A percentile compares a stretch with the other conserved stretches of the same genome.
phyloP scores from a whole-genome alignment of 1,140 invertebrate species.

The Sycophila sp. region DNA sequence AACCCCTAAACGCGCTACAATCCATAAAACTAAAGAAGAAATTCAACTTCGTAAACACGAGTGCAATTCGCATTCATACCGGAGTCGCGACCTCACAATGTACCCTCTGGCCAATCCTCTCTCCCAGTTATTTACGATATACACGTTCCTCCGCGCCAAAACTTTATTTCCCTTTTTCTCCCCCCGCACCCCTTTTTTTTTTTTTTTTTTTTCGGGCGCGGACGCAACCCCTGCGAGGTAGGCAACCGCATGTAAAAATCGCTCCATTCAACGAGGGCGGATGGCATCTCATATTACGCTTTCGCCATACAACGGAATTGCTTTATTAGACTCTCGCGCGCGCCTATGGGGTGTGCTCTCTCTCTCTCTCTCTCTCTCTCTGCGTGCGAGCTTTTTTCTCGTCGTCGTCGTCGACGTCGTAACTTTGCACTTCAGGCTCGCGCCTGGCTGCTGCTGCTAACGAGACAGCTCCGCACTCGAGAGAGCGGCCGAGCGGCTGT shows the following conservation, averaged over 20 bases:
- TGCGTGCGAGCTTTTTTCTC: slow-evolving; percentile 25
- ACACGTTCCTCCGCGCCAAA: not conserved
- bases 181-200: not conserved
- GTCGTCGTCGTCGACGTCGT: slow-evolving; percentile 40
- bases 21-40: slow-evolving; percentile 16
- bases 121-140: slow-evolving; percentile 35
- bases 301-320: slow-evolving; percentile 59
- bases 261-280: slow-evolving; percentile 44
- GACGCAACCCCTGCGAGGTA: not conserved
- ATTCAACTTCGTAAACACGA: slow-evolving; percentile 30
- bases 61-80: slow-evolving; percentile 9
- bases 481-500: slow-evolving; percentile 36
- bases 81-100: slow-evolving; percentile 8
- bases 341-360: slow-evolving; percentile 29
- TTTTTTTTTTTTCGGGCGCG: slow-evolving; percentile 12
- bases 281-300: slow-evolving; percentile 64
- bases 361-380: slow-evolving; percentile 36
- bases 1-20: not conserved
- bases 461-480: slow-evolving; percentile 60
- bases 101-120: slow-evolving; percentile 3
- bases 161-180: slow-evolving; percentile 5
- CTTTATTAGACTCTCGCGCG: slow-evolving; percentile 59
- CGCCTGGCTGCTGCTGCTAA: slow-evolving; percentile 53
- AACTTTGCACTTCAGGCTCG: slow-evolving; percentile 41
- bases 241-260: slow-evolving; percentile 44